Conservation (phyloP, 2,113 vertebrate genomes). For the Trochalopteron elliotii region DNA sequence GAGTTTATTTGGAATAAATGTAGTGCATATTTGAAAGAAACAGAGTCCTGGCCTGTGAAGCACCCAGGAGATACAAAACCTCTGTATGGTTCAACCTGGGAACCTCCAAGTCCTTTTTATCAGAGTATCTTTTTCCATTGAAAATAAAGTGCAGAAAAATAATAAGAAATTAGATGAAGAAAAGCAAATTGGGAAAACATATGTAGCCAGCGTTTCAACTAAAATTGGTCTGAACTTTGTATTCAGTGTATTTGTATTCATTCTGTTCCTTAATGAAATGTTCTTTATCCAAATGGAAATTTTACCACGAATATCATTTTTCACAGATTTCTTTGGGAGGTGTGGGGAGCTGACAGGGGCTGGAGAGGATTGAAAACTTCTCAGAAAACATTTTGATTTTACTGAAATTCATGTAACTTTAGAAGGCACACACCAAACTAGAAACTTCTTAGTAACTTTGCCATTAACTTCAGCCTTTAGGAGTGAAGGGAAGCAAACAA, state of each 20-base stretch:
- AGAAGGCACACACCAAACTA: not conserved
- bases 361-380: constrained; percentile 40
- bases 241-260: not conserved
- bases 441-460: constrained; percentile 3
- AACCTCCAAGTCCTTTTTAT: not conserved
- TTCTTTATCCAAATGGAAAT: constrained; percentile 51
- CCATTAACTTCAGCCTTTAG: constrained; percentile 18
- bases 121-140: not conserved
- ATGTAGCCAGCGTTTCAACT: not conserved
- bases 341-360: constrained; percentile 16
- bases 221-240: constrained; percentile 2
- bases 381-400: constrained; percentile 41
- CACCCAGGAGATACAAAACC: constrained; percentile 1
- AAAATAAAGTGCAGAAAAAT: not conserved
- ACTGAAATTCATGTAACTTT: constrained; percentile 1
- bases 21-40: constrained; percentile 5
- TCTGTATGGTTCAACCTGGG: not conserved
- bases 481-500: not conserved
- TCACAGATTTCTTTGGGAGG: constrained; percentile 15
- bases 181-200: constrained; percentile 4
- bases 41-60: not conserved
- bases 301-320: constrained; percentile 58
- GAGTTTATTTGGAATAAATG: constrained; percentile 23
- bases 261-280: constrained; percentile 25
- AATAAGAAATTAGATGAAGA: not conserved